Evolutionary conservation across 2,797 vertebrate species (phyloP).

Genomic region (Lithobates sylvaticus): DNA sequence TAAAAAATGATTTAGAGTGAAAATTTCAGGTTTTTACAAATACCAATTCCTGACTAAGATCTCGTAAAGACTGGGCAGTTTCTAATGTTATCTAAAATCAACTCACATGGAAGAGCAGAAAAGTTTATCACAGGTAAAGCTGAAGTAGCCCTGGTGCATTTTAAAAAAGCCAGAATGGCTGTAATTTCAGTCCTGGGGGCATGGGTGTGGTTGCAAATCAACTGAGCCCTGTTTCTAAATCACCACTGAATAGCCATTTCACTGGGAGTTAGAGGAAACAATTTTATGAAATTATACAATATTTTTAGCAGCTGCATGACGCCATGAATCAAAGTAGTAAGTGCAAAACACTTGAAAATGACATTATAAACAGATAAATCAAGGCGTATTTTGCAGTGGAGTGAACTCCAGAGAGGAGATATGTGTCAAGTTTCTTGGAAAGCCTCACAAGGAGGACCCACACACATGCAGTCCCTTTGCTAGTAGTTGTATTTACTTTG

Average conservation of each 20-base stretch:
- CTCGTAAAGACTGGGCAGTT: no score
- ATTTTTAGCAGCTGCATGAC: conserved; percentile 4
- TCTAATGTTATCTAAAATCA: no score
- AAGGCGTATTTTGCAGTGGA: neutral
- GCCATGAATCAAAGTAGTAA: conserved; percentile 32
- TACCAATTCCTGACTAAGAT: no score
- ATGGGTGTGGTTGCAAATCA: no score
- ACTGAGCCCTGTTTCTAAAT: no score
- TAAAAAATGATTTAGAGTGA: no score
- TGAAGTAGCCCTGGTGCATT: no score
- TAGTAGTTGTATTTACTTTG: conserved; percentile 52
- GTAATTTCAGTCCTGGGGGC: no score
- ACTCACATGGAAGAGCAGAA: no score
- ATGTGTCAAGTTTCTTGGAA: conserved; percentile 37
- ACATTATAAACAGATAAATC: conserved; percentile 43
- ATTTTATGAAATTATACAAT: neutral
- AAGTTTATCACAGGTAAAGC: no score
- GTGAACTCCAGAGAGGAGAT: neutral
- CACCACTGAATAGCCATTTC: neutral
- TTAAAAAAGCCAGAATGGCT: no score
- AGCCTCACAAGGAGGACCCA: conserved; percentile 5
- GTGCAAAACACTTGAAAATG: conserved; percentile 36
- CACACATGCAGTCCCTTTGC: neutral
- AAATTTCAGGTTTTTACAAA: no score
- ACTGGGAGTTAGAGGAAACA: neutral